Evolutionary conservation across 2,113 vertebrate species (phyloP).

Genomic region (Oncorhynchus kisutch): DNA sequence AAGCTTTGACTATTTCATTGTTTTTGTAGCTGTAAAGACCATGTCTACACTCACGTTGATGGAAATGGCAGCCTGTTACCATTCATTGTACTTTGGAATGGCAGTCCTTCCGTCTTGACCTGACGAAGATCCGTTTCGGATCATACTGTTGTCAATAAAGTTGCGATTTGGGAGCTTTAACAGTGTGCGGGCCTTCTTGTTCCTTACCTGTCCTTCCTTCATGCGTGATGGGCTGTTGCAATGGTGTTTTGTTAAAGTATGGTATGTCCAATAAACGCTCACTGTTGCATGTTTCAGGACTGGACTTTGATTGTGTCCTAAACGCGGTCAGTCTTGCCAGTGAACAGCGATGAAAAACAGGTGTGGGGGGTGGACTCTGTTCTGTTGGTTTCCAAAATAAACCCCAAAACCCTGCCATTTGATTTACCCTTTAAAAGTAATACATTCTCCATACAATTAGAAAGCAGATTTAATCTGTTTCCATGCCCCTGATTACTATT

Average conservation of each 20-base stretch:
- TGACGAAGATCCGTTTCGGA: too few relatives aligned
- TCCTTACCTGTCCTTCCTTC: not conserved
- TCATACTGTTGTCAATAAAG: too few relatives aligned
- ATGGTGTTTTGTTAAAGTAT: not conserved
- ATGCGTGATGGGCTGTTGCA: not conserved
- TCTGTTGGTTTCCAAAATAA: not conserved
- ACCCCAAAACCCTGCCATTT: not conserved
- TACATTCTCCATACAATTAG: not conserved
- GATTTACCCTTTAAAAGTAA: not conserved
- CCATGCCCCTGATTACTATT: conserved; percentile 68
- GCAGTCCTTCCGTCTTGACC: too few relatives aligned
- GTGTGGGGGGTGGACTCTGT: not conserved
- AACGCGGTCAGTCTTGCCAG: not conserved
- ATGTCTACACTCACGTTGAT: too few relatives aligned
- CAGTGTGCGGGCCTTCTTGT: not conserved
- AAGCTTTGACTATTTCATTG: too few relatives aligned
- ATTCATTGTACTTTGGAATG: too few relatives aligned
- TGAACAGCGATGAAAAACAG: not conserved
- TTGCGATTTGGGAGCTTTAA: too few relatives aligned
- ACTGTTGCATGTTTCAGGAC: not conserved
- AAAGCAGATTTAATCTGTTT: conserved; percentile 23
- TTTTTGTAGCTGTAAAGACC: too few relatives aligned
- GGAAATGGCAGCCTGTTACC: too few relatives aligned
- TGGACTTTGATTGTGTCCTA: not conserved
- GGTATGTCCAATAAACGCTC: conserved; percentile 3